phyloP scores from a whole-genome alignment of 2,113 vertebrate genomes.

The Erythrolamprus reginae region DNA sequence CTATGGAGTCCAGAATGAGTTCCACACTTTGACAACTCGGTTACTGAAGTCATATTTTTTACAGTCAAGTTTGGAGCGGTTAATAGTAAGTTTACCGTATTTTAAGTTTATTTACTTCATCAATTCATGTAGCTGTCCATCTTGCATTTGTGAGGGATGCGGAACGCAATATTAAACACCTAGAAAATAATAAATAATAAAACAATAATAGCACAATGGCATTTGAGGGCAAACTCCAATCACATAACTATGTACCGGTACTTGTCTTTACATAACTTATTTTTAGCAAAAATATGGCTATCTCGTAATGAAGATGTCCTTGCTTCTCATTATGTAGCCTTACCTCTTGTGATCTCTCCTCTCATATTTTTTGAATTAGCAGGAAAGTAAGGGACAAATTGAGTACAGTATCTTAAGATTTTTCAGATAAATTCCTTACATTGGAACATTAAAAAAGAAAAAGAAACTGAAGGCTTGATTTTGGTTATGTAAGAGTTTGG shows the following conservation, averaged over 20 bases:
- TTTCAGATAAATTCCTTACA: neutral
- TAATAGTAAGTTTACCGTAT: too few relatives aligned
- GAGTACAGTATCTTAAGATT: neutral
- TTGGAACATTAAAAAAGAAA: too few relatives aligned
- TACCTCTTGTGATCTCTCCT: neutral
- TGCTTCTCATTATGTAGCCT: neutral
- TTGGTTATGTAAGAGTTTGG: neutral
- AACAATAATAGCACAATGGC: neutral
- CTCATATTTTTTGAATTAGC: neutral
- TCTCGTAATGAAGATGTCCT: too few relatives aligned
- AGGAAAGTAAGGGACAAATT: neutral
- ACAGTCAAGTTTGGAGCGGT: too few relatives aligned
- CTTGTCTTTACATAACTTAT: neutral
- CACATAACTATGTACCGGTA: neutral
- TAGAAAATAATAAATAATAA: neutral
- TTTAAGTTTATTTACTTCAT: neutral
- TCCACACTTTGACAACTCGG: too few relatives aligned
- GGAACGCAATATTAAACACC: neutral
- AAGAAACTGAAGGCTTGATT: neutral
- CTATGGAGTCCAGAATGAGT: too few relatives aligned
- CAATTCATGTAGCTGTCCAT: neutral
- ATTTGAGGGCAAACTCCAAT: neutral
- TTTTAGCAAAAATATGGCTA: neutral
- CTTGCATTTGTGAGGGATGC: neutral
- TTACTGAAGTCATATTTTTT: too few relatives aligned